These are phyloP conservation scores for Epiblema foenella DNA, from an alignment of 2,888 invertebrate genomes.

Conservation along the genomic window DNA sequence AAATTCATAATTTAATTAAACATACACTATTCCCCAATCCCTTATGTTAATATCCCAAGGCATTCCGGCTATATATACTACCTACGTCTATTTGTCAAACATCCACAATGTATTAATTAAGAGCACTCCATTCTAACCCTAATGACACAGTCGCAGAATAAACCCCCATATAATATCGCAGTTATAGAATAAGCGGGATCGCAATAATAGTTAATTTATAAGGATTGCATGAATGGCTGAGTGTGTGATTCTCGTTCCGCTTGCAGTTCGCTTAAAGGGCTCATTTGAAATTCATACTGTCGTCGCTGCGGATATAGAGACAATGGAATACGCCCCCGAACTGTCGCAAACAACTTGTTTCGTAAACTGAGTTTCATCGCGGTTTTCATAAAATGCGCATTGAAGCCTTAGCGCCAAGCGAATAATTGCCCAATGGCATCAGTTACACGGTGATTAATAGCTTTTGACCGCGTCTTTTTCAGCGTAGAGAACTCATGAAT, in stretches of 20 bases:
- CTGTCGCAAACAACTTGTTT: constrained; percentile 28
- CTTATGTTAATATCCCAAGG: constrained; percentile 34
- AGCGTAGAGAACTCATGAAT: no score
- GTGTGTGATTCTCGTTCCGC: constrained; percentile 57
- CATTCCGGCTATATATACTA: constrained; percentile 16
- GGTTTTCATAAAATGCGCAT: constrained; percentile 1
- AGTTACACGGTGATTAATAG: no score
- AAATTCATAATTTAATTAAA: constrained; percentile 24
- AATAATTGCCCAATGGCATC: background rate
- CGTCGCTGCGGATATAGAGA: constrained; percentile 50
- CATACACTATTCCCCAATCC: constrained; percentile 29
- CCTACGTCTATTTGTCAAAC: constrained; percentile 38
- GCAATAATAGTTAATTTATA: constrained; percentile 62
- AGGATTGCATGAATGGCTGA: constrained; percentile 67
- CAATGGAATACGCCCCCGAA: constrained; percentile 40
- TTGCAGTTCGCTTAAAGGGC: constrained; percentile 63
- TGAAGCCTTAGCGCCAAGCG: background rate
- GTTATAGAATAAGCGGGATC: constrained; percentile 39
- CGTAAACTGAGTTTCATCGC: constrained; percentile 12
- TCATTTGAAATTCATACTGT: constrained; percentile 71
- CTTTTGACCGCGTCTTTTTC: no score
- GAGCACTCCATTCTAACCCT: constrained; percentile 29
- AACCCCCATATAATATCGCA: constrained; percentile 6
- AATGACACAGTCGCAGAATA: constrained; percentile 22
- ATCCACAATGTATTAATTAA: constrained; percentile 38